phyloP scores from a whole-genome alignment of 1,140 invertebrate species.

The Trichoplusia ni region DNA sequence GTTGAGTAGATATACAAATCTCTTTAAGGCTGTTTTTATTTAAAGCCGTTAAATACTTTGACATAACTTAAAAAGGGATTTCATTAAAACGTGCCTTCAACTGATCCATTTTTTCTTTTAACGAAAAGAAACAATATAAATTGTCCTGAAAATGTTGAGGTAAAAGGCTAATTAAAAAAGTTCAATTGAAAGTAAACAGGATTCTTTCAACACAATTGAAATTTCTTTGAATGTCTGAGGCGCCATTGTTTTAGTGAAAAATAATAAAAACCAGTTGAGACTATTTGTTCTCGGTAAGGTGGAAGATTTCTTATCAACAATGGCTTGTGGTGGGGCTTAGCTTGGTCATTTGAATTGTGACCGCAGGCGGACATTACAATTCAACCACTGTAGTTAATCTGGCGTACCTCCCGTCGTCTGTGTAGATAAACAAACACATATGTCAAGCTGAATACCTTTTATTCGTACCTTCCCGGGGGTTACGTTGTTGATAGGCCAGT shows the following conservation, averaged over 20 bases:
- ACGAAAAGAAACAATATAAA: background rate
- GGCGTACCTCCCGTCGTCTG: background rate
- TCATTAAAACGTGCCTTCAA: too few species aligned
- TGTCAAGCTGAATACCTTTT: background rate
- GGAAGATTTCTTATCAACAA: slow-evolving; percentile 30
- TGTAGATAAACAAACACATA: background rate
- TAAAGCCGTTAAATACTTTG: too few species aligned
- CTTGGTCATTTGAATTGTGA: slow-evolving; percentile 28
- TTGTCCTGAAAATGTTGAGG: background rate
- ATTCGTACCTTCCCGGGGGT: too few species aligned
- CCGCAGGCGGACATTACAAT: background rate
- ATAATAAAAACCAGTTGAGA: slow-evolving; percentile 33
- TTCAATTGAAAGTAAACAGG: slow-evolving; percentile 15
- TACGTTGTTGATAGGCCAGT: too few species aligned
- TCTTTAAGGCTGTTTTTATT: too few species aligned
- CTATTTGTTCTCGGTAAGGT: slow-evolving; percentile 17
- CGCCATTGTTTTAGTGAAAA: slow-evolving; percentile 17
- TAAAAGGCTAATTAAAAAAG: slow-evolving; percentile 25
- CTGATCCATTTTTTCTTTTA: too few species aligned
- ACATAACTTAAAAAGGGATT: too few species aligned
- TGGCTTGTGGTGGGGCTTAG: slow-evolving; percentile 15
- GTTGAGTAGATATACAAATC: too few species aligned
- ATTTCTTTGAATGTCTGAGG: slow-evolving; percentile 9
- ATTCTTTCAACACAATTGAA: slow-evolving; percentile 2
- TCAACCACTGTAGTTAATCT: background rate